These are phyloP conservation scores for Oxycera nigricornis DNA, from an alignment of 2,888 invertebrate genomes.

Conservation along the genomic window DNA sequence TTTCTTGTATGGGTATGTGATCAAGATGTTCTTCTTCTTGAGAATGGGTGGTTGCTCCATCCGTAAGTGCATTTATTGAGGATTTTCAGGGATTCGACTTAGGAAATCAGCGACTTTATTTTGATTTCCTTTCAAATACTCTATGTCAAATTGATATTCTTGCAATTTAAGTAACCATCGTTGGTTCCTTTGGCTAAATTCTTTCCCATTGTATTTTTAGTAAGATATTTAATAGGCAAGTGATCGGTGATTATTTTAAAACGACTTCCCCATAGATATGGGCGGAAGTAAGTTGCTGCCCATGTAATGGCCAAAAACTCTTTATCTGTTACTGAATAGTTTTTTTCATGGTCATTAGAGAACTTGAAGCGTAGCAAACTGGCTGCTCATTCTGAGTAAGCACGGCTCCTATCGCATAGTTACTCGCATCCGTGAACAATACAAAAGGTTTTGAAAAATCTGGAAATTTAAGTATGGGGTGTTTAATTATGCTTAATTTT, in stretches of 20 bases:
- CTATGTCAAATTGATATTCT: neutral
- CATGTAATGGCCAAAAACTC: neutral
- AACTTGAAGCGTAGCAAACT: constrained; percentile 31
- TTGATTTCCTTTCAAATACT: neutral
- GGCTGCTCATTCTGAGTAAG: constrained; percentile 22
- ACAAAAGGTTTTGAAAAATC: too few relatives aligned
- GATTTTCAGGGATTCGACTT: neutral
- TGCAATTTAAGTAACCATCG: constrained; percentile 4
- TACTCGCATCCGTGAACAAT: constrained; percentile 44
- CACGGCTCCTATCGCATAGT: constrained; percentile 40
- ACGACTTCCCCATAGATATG: neutral
- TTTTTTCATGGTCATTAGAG: constrained; percentile 5
- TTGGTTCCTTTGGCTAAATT: constrained; percentile 8
- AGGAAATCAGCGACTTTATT: neutral
- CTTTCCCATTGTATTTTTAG: neutral
- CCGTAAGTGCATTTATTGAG: neutral
- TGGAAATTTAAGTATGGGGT: constrained; percentile 45
- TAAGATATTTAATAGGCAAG: constrained; percentile 14
- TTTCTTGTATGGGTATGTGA: constrained; percentile 27
- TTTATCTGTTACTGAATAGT: neutral
- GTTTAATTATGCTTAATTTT: constrained; percentile 17
- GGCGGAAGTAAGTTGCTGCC: neutral
- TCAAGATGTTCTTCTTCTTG: constrained; percentile 36
- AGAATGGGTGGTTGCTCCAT: constrained; percentile 32
- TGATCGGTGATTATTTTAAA: constrained; percentile 8